A percentile compares a stretch with the other conserved stretches of the same genome.
Evolutionary conservation across 2,888 invertebrate genomes (phyloP).

Genomic region (Bombylius discolor): DNA sequence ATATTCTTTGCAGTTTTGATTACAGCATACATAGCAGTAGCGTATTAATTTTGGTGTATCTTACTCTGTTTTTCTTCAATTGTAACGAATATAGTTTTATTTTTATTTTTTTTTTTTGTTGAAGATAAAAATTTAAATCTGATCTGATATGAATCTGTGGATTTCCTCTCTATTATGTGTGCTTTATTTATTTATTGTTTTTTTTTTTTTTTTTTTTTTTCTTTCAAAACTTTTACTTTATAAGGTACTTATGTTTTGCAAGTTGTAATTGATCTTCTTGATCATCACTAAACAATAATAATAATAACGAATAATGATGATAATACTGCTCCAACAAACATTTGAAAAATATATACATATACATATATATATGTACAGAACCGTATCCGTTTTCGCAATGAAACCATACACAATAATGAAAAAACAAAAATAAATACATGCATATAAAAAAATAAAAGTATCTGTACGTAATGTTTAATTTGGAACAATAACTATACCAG

Average conservation of each 20-base stretch:
- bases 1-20: too few species aligned
- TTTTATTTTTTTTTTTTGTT: too few species aligned
- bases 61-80: too few species aligned
- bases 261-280: conserved; percentile 7
- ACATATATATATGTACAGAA: not conserved
- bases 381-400: conserved; percentile 8
- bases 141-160: conserved; percentile 7
- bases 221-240: too few species aligned
- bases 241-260: not conserved
- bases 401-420: not conserved
- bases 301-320: too few species aligned
- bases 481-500: not conserved
- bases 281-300: conserved; percentile 4
- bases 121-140: not conserved
- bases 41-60: too few species aligned
- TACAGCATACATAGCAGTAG: too few species aligned
- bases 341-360: too few species aligned
- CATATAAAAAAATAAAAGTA: too few species aligned
- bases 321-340: not conserved
- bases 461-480: not conserved
- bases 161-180: not conserved
- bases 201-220: not conserved
- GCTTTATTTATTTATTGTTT: not conserved
- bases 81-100: too few species aligned
- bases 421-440: not conserved